Evolutionary conservation across 2,113 vertebrate species (phyloP).

Genomic region (Orientallactaga bullata): DNA sequence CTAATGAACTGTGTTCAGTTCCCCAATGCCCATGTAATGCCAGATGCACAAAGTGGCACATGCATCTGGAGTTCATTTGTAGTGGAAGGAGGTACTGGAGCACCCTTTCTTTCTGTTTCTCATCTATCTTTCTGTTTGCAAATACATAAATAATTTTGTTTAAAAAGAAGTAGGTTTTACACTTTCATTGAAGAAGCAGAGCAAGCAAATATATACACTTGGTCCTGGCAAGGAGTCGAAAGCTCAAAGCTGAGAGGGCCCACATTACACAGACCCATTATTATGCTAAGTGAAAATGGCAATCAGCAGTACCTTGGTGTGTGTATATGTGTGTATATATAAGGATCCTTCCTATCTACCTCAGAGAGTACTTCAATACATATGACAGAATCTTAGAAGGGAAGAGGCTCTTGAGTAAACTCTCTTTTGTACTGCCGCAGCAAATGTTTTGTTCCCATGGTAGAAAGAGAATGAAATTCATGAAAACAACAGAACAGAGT

Average conservation of each 20-base stretch:
- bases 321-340: not conserved
- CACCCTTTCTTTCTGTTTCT: too few species aligned
- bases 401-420: not conserved
- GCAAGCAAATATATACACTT: not conserved
- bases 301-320: not conserved
- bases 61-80: too few species aligned
- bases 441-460: not conserved
- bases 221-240: not conserved
- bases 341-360: not conserved
- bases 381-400: not conserved
- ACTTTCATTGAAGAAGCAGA: not conserved
- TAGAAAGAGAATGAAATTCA: conserved; percentile 14
- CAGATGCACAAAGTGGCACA: too few species aligned
- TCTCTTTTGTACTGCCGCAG: not conserved
- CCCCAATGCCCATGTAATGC: too few species aligned
- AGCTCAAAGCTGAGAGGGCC: not conserved
- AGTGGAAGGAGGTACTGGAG: too few species aligned
- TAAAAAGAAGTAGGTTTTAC: too few species aligned
- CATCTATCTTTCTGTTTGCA: too few species aligned
- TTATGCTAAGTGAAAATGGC: not conserved
- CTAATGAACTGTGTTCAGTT: too few species aligned
- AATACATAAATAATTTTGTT: too few species aligned
- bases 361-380: conserved; percentile 4
- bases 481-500: not conserved
- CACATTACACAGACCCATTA: not conserved